Conservation (phyloP, 2,113 vertebrate genomes). For the Gnathonemus echidnorhynchus region DNA sequence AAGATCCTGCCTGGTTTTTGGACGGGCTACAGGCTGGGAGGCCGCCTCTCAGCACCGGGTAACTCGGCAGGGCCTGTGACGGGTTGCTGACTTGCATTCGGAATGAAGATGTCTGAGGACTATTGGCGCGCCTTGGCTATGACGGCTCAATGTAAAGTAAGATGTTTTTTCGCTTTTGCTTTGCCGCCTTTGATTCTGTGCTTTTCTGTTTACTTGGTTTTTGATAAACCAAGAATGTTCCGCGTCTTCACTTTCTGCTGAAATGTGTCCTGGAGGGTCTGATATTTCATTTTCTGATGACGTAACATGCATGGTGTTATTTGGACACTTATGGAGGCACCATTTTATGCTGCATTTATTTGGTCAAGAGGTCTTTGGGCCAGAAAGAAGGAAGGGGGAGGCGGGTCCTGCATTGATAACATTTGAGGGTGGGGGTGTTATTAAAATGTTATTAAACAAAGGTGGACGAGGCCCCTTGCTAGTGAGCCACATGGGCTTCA, state of each 20-base stretch:
- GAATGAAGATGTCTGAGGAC: background rate
- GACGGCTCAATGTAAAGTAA: background rate
- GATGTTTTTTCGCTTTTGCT: background rate
- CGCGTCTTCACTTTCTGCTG: background rate
- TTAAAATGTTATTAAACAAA: too few relatives aligned
- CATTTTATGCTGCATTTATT: background rate
- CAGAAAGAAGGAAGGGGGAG: too few relatives aligned
- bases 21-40: background rate
- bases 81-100: background rate
- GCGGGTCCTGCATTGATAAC: background rate
- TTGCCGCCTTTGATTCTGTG: background rate
- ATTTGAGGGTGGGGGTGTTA: background rate
- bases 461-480: too few relatives aligned
- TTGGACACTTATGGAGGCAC: background rate
- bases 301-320: background rate
- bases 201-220: background rate
- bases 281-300: background rate
- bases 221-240: background rate
- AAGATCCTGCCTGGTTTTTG: background rate
- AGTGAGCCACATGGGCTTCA: too few relatives aligned
- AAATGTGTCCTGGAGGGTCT: background rate
- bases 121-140: background rate
- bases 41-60: background rate
- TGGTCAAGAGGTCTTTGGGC: background rate
- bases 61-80: background rate